Conservation (phyloP, 2,888 invertebrate species). For the Mylabris sibirica region DNA sequence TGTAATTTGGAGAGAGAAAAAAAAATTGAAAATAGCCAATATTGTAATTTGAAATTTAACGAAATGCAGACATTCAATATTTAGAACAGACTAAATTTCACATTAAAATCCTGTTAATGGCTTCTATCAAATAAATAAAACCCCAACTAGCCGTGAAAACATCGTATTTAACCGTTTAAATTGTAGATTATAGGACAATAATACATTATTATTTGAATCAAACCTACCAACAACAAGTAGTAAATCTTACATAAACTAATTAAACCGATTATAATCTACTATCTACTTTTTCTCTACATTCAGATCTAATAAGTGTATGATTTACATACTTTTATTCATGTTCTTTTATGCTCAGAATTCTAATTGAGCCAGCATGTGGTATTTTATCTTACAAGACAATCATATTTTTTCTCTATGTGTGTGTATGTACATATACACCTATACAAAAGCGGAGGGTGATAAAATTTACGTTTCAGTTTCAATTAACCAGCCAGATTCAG, state of each 20-base stretch:
- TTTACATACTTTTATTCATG: not conserved
- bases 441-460: not conserved
- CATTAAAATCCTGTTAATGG: not conserved
- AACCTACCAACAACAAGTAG: not conserved
- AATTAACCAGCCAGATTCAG: not conserved
- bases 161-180: not conserved
- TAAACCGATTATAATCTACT: not conserved
- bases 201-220: not conserved
- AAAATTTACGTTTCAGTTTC: conserved; percentile 2
- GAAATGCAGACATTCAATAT: not conserved
- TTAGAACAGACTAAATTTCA: not conserved
- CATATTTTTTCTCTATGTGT: not conserved
- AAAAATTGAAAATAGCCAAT: not conserved
- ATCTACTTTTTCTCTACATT: not conserved
- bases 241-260: not conserved
- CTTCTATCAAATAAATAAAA: not conserved
- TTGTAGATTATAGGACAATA: not conserved
- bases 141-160: not conserved
- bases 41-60: not conserved
- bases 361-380: not conserved
- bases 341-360: not conserved
- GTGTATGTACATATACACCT: not conserved
- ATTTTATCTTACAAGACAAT: not conserved
- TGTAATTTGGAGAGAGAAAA: not conserved
- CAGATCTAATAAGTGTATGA: not conserved